These are phyloP conservation scores for Sanderia malayensis DNA, from an alignment of 30 jellyfish, hydroid and myxozoan genomes.

Conservation along the genomic window DNA sequence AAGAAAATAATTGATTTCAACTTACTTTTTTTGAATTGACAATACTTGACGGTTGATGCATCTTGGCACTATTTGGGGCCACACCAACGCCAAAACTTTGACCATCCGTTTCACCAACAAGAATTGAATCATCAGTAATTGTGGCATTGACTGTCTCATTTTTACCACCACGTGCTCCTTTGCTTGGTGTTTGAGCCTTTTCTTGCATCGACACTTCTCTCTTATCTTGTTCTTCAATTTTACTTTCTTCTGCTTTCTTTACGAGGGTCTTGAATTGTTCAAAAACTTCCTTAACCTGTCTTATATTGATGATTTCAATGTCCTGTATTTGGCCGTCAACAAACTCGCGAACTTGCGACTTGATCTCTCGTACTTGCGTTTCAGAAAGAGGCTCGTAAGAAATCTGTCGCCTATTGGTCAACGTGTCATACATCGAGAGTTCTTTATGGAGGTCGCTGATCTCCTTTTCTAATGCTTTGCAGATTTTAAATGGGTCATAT, in stretches of 20 bases:
- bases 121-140: constrained; percentile 23
- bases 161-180: constrained; percentile 30
- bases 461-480: constrained; percentile 78
- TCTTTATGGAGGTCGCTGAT: constrained; percentile 67
- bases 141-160: constrained; percentile 6
- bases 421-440: constrained; percentile 89
- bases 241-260: constrained; percentile 40
- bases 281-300: constrained; percentile 87
- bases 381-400: constrained; percentile 87
- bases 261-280: constrained; percentile 71
- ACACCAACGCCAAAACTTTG: constrained; percentile 88
- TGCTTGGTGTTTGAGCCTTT: constrained; percentile 18
- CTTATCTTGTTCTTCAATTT: constrained; percentile 45
- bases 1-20: not conserved
- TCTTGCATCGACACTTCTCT: constrained; percentile 26
- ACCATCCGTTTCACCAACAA: constrained; percentile 94
- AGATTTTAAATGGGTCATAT: constrained; percentile 58
- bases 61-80: constrained; percentile 67
- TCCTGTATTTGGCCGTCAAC: constrained; percentile 71
- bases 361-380: constrained; percentile 68
- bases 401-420: constrained; percentile 76
- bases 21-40: constrained; percentile 73
- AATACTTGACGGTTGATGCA: constrained; percentile 49
- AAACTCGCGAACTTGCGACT: constrained; percentile 67
- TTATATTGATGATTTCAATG: constrained; percentile 64